Conservation (phyloP, 2,888 invertebrate species). For the Drosophila neotestacea region DNA sequence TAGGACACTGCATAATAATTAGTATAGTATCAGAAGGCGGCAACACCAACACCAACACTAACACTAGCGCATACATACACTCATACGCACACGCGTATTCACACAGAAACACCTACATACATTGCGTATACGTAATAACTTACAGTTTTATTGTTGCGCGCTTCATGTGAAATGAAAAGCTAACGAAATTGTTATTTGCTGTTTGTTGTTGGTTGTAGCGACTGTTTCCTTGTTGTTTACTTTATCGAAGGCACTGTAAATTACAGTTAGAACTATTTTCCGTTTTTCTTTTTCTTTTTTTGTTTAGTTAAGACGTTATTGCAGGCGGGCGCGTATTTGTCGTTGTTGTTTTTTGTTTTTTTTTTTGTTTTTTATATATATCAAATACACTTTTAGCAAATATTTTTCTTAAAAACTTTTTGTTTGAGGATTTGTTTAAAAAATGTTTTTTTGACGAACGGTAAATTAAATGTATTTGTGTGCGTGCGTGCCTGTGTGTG, state of each 20-base stretch:
- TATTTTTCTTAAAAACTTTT: constrained; percentile 45
- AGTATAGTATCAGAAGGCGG: constrained; percentile 56
- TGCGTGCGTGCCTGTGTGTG: constrained; percentile 29
- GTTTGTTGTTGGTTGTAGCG: constrained; percentile 25
- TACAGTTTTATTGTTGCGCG: constrained; percentile 61
- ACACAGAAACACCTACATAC: constrained; percentile 15
- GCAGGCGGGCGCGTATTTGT: constrained; percentile 45
- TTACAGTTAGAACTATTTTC: constrained; percentile 74
- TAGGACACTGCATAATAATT: constrained; percentile 60
- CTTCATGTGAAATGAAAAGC: constrained; percentile 41
- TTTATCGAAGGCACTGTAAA: constrained; percentile 75
- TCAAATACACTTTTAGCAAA: constrained; percentile 77
- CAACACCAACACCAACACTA: constrained; percentile 19
- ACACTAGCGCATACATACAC: constrained; percentile 3
- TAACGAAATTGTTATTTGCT: constrained; percentile 36
- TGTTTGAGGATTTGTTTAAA: constrained; percentile 21
- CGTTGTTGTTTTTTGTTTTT: constrained; percentile 29
- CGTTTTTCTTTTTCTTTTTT: constrained; percentile 26
- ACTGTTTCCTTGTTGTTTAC: constrained; percentile 55
- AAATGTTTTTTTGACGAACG: constrained; percentile 41
- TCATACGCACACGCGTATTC: constrained; percentile 1
- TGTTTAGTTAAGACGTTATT: constrained; percentile 39
- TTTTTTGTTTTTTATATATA: constrained; percentile 40
- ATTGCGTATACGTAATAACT: constrained; percentile 68
- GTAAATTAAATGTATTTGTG: constrained; percentile 27